Conservation (phyloP, 92 coral and sea anemone species). For the Scolanthus callimorphus region DNA sequence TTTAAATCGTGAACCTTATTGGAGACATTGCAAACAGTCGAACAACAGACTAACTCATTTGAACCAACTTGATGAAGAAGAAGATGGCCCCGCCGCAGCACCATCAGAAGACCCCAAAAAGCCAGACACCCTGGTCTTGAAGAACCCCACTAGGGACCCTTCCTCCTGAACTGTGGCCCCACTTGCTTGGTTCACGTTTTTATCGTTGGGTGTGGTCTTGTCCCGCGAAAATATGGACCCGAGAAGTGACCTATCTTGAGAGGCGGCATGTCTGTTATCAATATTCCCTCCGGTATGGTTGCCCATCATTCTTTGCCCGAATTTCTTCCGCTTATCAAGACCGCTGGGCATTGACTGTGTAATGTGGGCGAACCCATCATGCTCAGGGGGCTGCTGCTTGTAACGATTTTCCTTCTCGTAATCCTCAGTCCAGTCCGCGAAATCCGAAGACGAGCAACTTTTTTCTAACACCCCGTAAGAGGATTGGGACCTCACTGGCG, state of each 20-base stretch:
- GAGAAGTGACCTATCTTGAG: constrained; percentile 25
- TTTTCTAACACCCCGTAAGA: constrained; percentile 1
- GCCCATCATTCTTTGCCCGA: background rate
- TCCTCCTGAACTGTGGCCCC: constrained; percentile 21
- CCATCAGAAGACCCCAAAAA: constrained; percentile 45
- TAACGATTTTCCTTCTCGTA: constrained; percentile 24
- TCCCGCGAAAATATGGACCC: constrained; percentile 37
- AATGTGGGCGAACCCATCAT: background rate
- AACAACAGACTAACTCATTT: too few species aligned
- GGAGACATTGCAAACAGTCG: too few species aligned
- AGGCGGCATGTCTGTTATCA: constrained; percentile 8
- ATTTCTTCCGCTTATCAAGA: background rate
- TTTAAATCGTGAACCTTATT: too few species aligned
- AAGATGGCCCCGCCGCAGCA: constrained; percentile 4
- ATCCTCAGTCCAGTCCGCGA: constrained; percentile 12
- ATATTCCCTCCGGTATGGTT: background rate
- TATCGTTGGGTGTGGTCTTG: constrained; percentile 21
- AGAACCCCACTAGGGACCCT: constrained; percentile 53
- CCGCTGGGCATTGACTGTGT: constrained; percentile 36
- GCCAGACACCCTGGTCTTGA: constrained; percentile 62
- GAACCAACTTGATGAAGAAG: constrained; percentile 10
- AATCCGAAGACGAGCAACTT: constrained; percentile 11
- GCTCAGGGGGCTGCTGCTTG: constrained; percentile 28
- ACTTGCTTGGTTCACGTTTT: constrained; percentile 5
- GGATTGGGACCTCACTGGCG: constrained; percentile 33